Conservation (phyloP, 2,797 vertebrate species). For the Chelidonichthys spinosus region DNA sequence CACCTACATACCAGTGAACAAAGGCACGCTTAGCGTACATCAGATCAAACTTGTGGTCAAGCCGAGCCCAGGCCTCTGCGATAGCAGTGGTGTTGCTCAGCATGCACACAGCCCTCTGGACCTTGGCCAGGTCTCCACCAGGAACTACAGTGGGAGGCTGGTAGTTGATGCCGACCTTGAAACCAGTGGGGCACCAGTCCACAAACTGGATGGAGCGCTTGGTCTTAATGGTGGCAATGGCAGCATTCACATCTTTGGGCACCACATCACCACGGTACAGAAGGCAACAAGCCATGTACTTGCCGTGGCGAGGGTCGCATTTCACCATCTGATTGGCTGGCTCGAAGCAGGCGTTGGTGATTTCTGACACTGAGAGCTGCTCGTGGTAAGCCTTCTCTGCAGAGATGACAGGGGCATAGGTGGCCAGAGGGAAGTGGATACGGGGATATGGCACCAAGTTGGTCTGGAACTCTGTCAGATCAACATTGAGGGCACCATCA, state of each 20-base stretch:
- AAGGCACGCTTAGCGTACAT: conserved; percentile 93
- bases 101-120: conserved; percentile 90
- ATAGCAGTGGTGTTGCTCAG: conserved; percentile 91
- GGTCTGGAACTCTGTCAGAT: conserved; percentile 90
- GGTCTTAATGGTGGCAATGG: conserved; percentile 88
- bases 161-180: conserved; percentile 89
- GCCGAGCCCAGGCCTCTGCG: conserved; percentile 91
- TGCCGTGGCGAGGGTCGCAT: conserved; percentile 80
- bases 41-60: conserved; percentile 91
- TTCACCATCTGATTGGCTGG: conserved; percentile 82
- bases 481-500: conserved; percentile 86
- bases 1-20: conserved; percentile 93
- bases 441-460: conserved; percentile 85
- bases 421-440: conserved; percentile 79
- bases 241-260: conserved; percentile 89
- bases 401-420: conserved; percentile 84
- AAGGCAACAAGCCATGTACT: conserved; percentile 86
- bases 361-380: conserved; percentile 45
- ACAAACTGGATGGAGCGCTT: conserved; percentile 83
- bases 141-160: conserved; percentile 88
- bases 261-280: conserved; percentile 86
- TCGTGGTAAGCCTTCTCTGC: conserved; percentile 78
- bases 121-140: conserved; percentile 88
- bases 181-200: conserved; percentile 89
- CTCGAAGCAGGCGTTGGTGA: conserved; percentile 73